phyloP scores from a whole-genome alignment of 2,113 vertebrate genomes.

The Nycticorax nycticorax region DNA sequence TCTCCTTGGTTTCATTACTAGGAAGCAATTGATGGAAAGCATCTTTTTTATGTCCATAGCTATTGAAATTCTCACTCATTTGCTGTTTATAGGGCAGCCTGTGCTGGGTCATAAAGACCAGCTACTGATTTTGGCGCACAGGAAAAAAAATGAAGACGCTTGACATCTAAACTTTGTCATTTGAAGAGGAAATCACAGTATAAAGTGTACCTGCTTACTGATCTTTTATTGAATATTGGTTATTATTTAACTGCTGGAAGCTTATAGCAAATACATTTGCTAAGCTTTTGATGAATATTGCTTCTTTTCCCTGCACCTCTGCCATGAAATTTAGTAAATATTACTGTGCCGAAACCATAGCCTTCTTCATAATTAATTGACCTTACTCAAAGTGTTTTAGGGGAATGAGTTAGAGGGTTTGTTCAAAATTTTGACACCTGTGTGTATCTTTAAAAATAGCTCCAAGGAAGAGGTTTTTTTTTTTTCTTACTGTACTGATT shows the following conservation, averaged over 20 bases:
- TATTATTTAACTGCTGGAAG: not conserved
- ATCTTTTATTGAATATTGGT: not conserved
- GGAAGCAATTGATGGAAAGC: not conserved
- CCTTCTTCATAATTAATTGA: constrained; percentile 1
- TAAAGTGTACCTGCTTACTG: not conserved
- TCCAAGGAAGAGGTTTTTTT: not conserved
- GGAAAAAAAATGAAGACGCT: not conserved
- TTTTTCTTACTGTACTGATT: not conserved
- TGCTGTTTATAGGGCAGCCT: not conserved
- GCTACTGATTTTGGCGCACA: not conserved
- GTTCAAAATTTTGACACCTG: not conserved
- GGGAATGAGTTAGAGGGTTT: not conserved
- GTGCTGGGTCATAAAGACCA: not conserved
- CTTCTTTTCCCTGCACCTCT: not conserved
- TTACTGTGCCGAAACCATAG: not conserved
- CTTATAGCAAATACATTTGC: not conserved
- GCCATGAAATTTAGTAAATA: not conserved
- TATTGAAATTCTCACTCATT: not conserved
- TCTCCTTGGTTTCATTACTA: not conserved
- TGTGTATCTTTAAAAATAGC: not conserved
- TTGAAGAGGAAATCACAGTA: not conserved
- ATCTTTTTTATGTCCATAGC: not conserved
- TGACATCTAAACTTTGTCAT: not conserved
- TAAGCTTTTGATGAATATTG: not conserved
- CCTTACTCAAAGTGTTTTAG: not conserved